Percentiles rank a stretch among this genome's conserved stretches.
Conservation (phyloP, 2,797 vertebrate species). For the Okamejei kenojei region DNA sequence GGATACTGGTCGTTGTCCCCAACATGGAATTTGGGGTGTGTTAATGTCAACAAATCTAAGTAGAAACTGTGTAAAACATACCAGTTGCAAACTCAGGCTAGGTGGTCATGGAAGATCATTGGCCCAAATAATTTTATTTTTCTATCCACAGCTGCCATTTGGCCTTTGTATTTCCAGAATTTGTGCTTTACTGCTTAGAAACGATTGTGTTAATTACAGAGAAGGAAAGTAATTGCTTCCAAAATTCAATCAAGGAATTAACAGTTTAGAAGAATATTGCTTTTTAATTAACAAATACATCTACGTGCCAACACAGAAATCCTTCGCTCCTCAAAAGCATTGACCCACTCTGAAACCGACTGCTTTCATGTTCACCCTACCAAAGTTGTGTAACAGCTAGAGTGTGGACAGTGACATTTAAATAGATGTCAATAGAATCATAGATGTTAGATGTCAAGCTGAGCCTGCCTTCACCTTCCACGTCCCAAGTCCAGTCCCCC, state of each 20-base stretch:
- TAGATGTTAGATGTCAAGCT: neutral
- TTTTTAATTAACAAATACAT: neutral
- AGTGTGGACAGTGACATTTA: too few species aligned
- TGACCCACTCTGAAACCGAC: neutral
- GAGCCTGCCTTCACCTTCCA: neutral
- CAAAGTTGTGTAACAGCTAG: neutral
- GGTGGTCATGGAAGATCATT: too few species aligned
- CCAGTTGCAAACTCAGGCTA: neutral
- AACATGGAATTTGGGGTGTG: too few species aligned
- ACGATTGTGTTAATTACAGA: too few species aligned
- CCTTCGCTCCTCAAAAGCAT: neutral
- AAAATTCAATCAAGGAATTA: neutral
- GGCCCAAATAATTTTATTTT: too few species aligned
- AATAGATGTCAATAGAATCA: too few species aligned
- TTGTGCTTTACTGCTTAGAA: too few species aligned
- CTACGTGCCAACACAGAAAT: neutral
- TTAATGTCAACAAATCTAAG: neutral
- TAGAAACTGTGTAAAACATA: neutral
- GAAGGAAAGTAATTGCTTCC: neutral
- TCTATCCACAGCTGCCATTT: too few species aligned
- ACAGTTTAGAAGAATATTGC: neutral
- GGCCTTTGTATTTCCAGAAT: too few species aligned
- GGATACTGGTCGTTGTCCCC: neutral
- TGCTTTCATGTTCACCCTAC: neutral
- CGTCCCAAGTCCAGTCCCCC: neutral